Evolutionary conservation across 2,888 invertebrate species (phyloP), one percentile per base, ranked within the genome.

Genomic region (Mythimna loreyi): DNA sequence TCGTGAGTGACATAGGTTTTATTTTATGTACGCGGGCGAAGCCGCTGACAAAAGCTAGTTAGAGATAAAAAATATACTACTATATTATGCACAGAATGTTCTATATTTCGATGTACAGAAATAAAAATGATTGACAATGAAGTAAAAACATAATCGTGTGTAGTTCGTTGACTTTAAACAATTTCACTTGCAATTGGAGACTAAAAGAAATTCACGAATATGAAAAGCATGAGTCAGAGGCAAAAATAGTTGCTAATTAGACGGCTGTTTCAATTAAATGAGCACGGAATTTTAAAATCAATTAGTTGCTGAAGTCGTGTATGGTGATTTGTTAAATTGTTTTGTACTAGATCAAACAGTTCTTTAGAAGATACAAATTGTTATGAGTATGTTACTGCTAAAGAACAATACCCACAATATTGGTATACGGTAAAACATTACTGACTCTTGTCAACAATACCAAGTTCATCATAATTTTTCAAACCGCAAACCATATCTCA

Each of bases 151-250:
- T 23, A 40, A 33, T 50, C 71, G 77, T 60, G 59, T 61, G 53
- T 57, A n/a, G 16, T 50, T 60, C n/a, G 9, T 50, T 52, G 33
- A 47, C 40, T 50, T 53, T 6, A 13, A 45, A 60, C 16, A 61
- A 49, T 66, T 81, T 77, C 72, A 81, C 56, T 71, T 1, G 53
- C 36, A 19, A 25, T 30, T 71, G 28, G 58, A 77, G 58, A 76
- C 50, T 58, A 40, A 50, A 80, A 77, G 58, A 49, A 33, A 55
- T 72, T 67, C 23, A 76, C 61, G 59, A 77, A 68, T 61, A 30
- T 40, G 19, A 40, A 2, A 40, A 6, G 16, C 49, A 21, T 7
- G 23, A 56, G 70, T 63, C 28, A 45, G 13, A 21, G 28, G 40
- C 45, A 21, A 9, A 57, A 43, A 33, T n/a, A 21, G 52, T 47